Percentiles rank a stretch among this genome's conserved stretches.
Conservation (phyloP, 2,113 vertebrate genomes). For the Pontoporia blainvillei region DNA sequence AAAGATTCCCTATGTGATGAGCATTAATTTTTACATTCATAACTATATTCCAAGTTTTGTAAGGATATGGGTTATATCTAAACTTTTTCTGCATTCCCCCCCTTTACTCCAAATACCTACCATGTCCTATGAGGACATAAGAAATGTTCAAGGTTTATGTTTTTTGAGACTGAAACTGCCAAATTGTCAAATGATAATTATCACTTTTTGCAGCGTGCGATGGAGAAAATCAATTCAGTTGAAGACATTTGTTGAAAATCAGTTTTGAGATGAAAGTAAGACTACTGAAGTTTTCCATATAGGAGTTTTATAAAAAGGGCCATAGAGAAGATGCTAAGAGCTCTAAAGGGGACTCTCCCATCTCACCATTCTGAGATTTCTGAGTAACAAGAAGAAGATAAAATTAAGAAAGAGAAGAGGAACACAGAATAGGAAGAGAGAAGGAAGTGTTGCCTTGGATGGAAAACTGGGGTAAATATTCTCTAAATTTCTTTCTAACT, state of each 20-base stretch:
- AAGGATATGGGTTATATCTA: background rate
- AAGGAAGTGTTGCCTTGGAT: background rate
- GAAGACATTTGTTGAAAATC: constrained; percentile 26
- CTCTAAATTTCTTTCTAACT: background rate
- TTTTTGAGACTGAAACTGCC: background rate
- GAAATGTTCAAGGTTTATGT: background rate
- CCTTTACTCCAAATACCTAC: background rate
- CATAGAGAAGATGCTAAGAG: background rate
- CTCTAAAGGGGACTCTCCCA: background rate
- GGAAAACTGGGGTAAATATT: background rate
- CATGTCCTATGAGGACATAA: background rate
- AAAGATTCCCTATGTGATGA: background rate
- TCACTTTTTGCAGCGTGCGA: background rate
- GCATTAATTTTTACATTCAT: background rate
- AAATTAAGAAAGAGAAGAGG: background rate
- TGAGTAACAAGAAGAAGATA: background rate
- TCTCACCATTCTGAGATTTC: background rate
- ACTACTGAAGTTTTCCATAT: background rate
- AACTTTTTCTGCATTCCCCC: background rate
- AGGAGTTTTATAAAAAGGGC: background rate
- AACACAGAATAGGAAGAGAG: background rate
- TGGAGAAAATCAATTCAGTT: background rate
- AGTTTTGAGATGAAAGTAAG: background rate
- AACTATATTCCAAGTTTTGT: background rate
- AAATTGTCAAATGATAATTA: background rate